These are phyloP conservation scores for Hirtodrosophila cameraria DNA, from an alignment of 2,888 invertebrate genomes.

Conservation along the genomic window DNA sequence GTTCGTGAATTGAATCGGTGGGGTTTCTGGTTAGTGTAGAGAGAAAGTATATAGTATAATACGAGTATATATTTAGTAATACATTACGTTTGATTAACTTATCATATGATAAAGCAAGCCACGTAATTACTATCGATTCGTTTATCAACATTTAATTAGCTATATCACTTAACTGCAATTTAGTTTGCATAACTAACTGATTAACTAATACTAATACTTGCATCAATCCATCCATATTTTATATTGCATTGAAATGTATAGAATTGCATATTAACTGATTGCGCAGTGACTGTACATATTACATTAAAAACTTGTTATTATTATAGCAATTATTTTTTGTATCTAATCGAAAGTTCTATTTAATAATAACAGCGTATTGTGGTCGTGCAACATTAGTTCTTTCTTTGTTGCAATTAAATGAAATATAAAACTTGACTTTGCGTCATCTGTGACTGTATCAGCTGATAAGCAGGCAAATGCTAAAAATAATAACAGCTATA, in stretches of 20 bases:
- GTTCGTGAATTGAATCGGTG: not conserved
- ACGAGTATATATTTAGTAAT: slow-evolving; percentile 25
- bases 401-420: no score
- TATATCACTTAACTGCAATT: slow-evolving; percentile 10
- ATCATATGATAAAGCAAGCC: slow-evolving; percentile 21
- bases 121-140: slow-evolving; percentile 29
- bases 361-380: no score
- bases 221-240: not conserved
- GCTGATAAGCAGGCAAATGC: slow-evolving; percentile 12
- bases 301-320: no score
- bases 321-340: no score
- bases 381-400: no score
- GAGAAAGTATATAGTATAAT: slow-evolving; percentile 7
- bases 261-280: no score
- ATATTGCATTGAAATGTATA: no score
- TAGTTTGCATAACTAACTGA: slow-evolving; percentile 27
- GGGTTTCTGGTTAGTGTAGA: not conserved
- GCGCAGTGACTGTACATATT: no score
- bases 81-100: slow-evolving; percentile 20
- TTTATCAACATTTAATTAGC: slow-evolving; percentile 40
- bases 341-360: no score
- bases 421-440: slow-evolving; percentile 5
- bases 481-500: not conserved
- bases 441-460: slow-evolving; percentile 2
- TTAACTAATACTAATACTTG: slow-evolving; percentile 1